Conservation (phyloP, 1,140 invertebrate genomes). For the Babylonia areolata region DNA sequence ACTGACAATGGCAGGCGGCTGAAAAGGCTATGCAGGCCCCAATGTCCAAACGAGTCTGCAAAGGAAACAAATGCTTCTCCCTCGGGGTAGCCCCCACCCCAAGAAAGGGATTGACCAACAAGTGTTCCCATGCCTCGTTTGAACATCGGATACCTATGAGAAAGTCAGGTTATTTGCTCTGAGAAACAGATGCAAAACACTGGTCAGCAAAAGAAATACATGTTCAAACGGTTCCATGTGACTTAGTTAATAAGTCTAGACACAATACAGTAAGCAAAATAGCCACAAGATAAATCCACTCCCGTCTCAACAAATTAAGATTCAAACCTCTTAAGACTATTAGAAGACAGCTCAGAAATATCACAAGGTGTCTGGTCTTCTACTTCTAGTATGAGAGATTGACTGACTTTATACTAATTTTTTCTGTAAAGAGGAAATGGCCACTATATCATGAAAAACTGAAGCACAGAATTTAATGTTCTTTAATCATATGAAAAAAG, state of each 20-base stretch:
- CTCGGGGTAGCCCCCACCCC: not conserved
- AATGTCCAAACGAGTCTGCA: slow-evolving; percentile 42
- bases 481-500: too few relatives aligned
- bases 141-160: slow-evolving; percentile 34
- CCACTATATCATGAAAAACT: too few relatives aligned
- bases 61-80: slow-evolving; percentile 12
- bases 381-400: too few relatives aligned
- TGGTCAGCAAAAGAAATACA: not conserved
- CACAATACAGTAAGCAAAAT: not conserved
- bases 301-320: too few relatives aligned
- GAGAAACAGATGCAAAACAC: not conserved
- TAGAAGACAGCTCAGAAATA: too few relatives aligned
- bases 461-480: too few relatives aligned
- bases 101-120: not conserved
- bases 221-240: not conserved
- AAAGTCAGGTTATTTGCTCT: not conserved
- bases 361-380: too few relatives aligned
- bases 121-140: slow-evolving; percentile 18
- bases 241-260: too few relatives aligned
- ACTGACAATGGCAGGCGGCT: slow-evolving; percentile 9
- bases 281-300: slow-evolving; percentile 3
- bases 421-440: too few relatives aligned
- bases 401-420: too few relatives aligned
- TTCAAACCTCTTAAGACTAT: too few relatives aligned
- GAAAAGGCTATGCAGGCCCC: slow-evolving; percentile 32